Conservation (phyloP, 2,888 invertebrate species). For the Proisotoma minuta region DNA sequence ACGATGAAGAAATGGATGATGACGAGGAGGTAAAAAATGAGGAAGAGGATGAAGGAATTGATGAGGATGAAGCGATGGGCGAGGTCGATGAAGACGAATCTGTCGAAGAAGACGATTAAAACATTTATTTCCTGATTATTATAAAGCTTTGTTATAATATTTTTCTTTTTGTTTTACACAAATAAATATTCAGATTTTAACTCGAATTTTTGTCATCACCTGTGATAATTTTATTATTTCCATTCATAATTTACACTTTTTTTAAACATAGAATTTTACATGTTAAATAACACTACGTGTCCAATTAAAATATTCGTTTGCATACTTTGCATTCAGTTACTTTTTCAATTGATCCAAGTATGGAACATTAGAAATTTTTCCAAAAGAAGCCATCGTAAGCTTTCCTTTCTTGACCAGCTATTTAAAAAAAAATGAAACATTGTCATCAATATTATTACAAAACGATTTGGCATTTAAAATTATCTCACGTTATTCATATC, state of each 20-base stretch:
- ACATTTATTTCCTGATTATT: no score
- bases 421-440: conserved; percentile 9
- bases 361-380: conserved; percentile 72
- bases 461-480: no score
- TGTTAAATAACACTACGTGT: no score
- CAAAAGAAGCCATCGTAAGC: conserved; percentile 74
- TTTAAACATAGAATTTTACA: neutral
- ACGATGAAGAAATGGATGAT: conserved; percentile 5
- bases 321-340: no score
- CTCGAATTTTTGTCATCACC: neutral
- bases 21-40: neutral
- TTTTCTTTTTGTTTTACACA: neutral
- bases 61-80: neutral
- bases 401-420: conserved; percentile 54
- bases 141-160: neutral
- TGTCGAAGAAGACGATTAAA: conserved; percentile 6
- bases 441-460: neutral
- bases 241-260: neutral
- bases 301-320: no score
- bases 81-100: neutral
- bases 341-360: conserved; percentile 62
- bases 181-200: neutral
- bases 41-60: neutral
- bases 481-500: conserved; percentile 69
- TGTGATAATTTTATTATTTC: neutral